Evolutionary conservation across 2,888 invertebrate species (phyloP), one percentile per base, ranked within the genome.

Genomic region (Agrotis puta): DNA sequence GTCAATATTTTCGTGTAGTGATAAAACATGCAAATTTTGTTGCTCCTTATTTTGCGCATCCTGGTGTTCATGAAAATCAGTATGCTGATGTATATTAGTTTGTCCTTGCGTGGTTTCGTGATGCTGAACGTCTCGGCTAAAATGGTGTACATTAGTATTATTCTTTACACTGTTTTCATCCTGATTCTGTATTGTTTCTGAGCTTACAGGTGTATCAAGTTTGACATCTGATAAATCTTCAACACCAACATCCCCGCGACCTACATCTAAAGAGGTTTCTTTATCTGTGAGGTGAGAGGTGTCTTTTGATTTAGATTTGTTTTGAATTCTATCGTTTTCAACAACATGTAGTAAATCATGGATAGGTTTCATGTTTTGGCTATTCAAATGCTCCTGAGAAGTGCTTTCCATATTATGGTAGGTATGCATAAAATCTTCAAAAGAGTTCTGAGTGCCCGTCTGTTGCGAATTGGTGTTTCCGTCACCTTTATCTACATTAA

Each of bases 221-320:
- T 62, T 72, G 45, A 18, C 1, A 59, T 20, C 57, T n/a, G 58
- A 45, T 56, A 70, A 33, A 54, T 86, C 88, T 56, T 90, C 89
- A 45, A 87, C 77, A 11, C 84, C 83, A 59, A 90, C 88, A 79
- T 90, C 90, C 45, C 89, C 90, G 16, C 90, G 88, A 5, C 89
- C 90, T 65, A 83, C 57, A 45, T 89, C 86, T 64, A 74, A 64
- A 16, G 80, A 56, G 14, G 45, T 67, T 53, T 82, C 73, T 64
- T 76, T 78, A 16, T 70, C 71, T 56, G 18, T 57, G n/a, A n/a
- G n/a, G n/a, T n/a, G n/a, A n/a, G n/a, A n/a, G n/a, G n/a, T n/a
- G 27, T 50, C 59, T 6, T 62, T 67, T 51, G 59, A 48, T 66
- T 75, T 74, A 51, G 50, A 24, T 59, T 77, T 71, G 56, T 65